phyloP scores from a whole-genome alignment of 2,113 vertebrate species.

The Phainopepla nitens region DNA sequence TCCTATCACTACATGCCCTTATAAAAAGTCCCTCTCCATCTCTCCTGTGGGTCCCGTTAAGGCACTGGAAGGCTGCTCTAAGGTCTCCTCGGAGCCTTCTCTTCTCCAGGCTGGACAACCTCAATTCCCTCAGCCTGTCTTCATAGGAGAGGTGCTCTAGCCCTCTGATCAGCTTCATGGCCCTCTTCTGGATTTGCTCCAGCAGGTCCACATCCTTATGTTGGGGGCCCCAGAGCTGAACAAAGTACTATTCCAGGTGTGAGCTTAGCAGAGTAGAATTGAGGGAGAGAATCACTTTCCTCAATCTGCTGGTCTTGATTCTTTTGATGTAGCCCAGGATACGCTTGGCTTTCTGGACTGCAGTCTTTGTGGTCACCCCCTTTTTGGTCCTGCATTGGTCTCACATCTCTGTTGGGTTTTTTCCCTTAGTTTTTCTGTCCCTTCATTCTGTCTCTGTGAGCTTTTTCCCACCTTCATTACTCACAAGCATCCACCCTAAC shows the following conservation, averaged over 20 bases:
- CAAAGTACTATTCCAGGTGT: background rate
- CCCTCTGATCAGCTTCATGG: background rate
- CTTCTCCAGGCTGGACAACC: background rate
- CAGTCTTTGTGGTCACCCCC: background rate
- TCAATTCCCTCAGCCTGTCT: background rate
- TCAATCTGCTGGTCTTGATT: background rate
- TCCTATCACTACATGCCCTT: background rate
- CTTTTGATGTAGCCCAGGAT: background rate
- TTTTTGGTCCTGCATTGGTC: background rate
- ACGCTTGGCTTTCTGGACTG: background rate
- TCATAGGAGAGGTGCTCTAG: background rate
- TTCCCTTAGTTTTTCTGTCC: background rate
- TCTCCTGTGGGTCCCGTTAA: accelerated
- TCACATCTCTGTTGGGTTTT: background rate
- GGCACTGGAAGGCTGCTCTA: background rate
- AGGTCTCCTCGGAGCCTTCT: background rate
- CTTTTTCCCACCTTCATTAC: background rate
- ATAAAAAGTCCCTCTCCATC: background rate
- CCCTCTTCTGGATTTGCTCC: background rate
- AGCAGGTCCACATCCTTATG: background rate
- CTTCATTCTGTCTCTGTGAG: background rate
- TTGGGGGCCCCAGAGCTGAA: background rate
- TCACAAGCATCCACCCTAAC: background rate
- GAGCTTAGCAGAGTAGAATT: background rate
- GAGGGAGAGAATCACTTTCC: background rate